Base-by-base conservation (phyloP, 2,797 vertebrate species). In the Phoeniculus purpureus region DNA sequence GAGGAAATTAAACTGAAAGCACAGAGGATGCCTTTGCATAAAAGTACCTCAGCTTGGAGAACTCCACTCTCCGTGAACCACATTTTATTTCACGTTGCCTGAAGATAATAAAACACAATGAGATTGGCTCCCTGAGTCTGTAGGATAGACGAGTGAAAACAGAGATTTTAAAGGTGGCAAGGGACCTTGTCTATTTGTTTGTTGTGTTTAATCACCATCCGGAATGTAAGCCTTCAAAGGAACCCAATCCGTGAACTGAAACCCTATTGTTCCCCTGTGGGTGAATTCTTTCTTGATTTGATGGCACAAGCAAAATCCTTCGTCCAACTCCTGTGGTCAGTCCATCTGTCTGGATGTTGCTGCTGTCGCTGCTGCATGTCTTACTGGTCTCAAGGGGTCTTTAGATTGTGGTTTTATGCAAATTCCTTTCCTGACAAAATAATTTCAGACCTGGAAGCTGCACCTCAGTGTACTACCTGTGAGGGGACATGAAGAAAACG, bases 301-400 rank as follows among this genome's bases (percentile, higher is more conserved):
- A 64, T 74, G 62, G 34, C 26, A 70, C 32, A 75, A 85, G 48
- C 65, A 32, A 80, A 72, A 34, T 50, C 59, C 52, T 90, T 88
- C 77, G 61, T 91, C 88, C 88, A 85, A 14, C 16, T 87, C 68
- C 78, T 90, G 37, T 47, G n/a, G 65, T 66, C 0, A 0, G 31
- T 89, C 83, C 72, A 92, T 94, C 92, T 92, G 88, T 62, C 68
- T 95, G 58, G 27, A 52, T 59, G 54, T 70, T 71, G 25, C 64
- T 23, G 3, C 9, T 84, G 59, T 27, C 9, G 1, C 20, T 94
- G 66, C 87, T 81, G 45, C 29, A 12, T 80, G 70, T 81, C 61
- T 75, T 78, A 80, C 34, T 37, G 34, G 27, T 75, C 83, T 64
- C 83, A 37, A 16, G n/a, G 4, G 56, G 45, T 66, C 62, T 82